Conservation (phyloP, 2,888 invertebrate species). For the Cryptus armator region DNA sequence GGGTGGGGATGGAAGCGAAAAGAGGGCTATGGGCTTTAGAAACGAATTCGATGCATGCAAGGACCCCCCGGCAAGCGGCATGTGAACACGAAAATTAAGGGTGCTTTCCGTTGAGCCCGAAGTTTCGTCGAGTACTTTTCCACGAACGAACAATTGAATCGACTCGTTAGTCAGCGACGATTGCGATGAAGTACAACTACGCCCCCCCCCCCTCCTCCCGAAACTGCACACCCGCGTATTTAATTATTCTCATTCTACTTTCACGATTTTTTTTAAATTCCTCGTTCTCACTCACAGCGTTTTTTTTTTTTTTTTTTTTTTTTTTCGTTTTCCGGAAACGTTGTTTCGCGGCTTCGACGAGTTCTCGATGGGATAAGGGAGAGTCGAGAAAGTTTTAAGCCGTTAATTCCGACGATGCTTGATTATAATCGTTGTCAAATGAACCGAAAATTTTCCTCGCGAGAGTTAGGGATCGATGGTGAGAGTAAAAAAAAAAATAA, state of each 20-base stretch:
- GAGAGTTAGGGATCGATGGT: slow-evolving; percentile 40
- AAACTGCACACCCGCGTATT: slow-evolving; percentile 45
- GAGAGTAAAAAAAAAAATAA: slow-evolving; percentile 4
- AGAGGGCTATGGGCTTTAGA: slow-evolving; percentile 10
- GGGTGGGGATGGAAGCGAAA: slow-evolving; percentile 7
- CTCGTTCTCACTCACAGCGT: slow-evolving; percentile 5
- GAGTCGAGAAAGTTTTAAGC: slow-evolving; percentile 5
- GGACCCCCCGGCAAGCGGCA: slow-evolving; percentile 47
- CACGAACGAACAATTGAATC: slow-evolving; percentile 68
- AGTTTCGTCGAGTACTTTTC: slow-evolving; percentile 67
- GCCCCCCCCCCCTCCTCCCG: not conserved
- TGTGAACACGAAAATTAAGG: slow-evolving; percentile 66
- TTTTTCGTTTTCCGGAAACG: slow-evolving; percentile 41
- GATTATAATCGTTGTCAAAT: slow-evolving; percentile 58
- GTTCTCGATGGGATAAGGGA: slow-evolving; percentile 21
- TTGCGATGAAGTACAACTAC: slow-evolving; percentile 49
- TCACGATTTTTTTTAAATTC: slow-evolving; percentile 34
- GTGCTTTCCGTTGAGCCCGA: slow-evolving; percentile 61
- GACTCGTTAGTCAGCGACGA: slow-evolving; percentile 66
- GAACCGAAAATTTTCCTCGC: slow-evolving; percentile 41
- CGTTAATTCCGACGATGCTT: slow-evolving; percentile 50
- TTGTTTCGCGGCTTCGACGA: slow-evolving; percentile 54
- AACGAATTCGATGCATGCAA: slow-evolving; percentile 66
- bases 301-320: not conserved
- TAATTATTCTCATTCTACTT: slow-evolving; percentile 68